phyloP scores from a whole-genome alignment of 2,888 invertebrate genomes.

The Torymus auratus region DNA sequence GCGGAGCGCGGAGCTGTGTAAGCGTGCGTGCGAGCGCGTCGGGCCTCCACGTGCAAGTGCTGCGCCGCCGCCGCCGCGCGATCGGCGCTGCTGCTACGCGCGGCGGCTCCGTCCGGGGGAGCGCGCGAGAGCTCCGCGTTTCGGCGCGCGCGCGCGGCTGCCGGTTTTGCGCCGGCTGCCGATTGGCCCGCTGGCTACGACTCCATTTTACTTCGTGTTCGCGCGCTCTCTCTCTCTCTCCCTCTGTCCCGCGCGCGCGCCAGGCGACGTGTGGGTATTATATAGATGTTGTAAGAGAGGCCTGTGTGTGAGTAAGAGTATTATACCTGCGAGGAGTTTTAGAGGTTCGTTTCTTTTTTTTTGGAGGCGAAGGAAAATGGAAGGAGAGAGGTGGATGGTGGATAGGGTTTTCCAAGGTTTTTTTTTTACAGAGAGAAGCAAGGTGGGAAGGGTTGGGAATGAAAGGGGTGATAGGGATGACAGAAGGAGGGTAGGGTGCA shows the following conservation, averaged over 20 bases:
- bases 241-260: not conserved
- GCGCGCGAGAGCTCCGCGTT: conserved; percentile 25
- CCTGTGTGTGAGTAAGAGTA: no score
- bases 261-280: no score
- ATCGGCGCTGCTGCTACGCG: conserved; percentile 40
- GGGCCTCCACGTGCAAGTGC: conserved; percentile 76
- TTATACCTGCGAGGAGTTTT: no score
- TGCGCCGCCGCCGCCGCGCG: conserved; percentile 49
- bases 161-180: conserved; percentile 37
- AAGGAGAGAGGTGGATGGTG: no score
- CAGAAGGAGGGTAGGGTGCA: no score
- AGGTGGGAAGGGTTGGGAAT: no score
- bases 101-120: conserved; percentile 22
- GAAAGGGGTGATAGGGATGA: no score
- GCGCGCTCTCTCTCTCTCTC: not conserved
- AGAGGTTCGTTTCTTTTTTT: no score
- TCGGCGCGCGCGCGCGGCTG: conserved; percentile 31
- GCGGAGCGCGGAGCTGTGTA: conserved; percentile 5
- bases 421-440: no score
- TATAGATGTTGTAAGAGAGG: no score
- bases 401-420: no score
- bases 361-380: no score
- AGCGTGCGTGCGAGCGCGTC: conserved; percentile 62
- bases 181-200: conserved; percentile 29
- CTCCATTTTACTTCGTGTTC: conserved; percentile 35